phyloP scores from a whole-genome alignment of 2,888 invertebrate genomes.

The Heliconius hortense region DNA sequence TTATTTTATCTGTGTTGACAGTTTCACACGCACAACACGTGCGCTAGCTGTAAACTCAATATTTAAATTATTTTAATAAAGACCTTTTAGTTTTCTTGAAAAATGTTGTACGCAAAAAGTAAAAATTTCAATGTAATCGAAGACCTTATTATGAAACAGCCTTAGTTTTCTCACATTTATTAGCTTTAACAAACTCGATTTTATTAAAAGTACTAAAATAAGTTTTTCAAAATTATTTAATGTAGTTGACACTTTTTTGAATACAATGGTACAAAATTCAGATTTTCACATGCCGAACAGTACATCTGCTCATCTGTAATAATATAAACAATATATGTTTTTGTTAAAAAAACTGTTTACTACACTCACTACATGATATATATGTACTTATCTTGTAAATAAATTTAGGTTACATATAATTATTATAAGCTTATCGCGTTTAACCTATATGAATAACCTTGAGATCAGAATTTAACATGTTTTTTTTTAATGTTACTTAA shows the following conservation, averaged over 20 bases:
- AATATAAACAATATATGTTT: not conserved
- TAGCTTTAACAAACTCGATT: not conserved
- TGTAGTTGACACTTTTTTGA: not conserved
- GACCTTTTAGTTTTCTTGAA: not conserved
- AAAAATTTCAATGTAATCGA: not conserved
- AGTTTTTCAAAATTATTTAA: not conserved
- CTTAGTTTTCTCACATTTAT: not conserved
- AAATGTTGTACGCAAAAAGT: too few relatives aligned
- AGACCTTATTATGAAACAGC: not conserved
- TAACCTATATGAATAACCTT: not conserved
- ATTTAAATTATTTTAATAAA: not conserved
- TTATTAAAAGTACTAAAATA: constrained; percentile 5
- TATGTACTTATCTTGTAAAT: not conserved
- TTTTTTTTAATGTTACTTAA: not conserved
- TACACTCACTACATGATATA: not conserved
- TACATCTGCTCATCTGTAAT: not conserved
- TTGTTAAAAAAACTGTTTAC: not conserved
- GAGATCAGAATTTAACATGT: constrained; percentile 14
- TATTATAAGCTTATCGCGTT: not conserved
- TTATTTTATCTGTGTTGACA: too few relatives aligned
- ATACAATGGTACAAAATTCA: not conserved
- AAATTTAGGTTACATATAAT: constrained; percentile 4
- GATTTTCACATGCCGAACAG: not conserved
- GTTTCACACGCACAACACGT: too few relatives aligned
- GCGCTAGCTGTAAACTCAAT: too few relatives aligned